These are phyloP conservation scores for Orthosia cruda DNA, from an alignment of 2,888 invertebrate species.

Conservation along the genomic window DNA sequence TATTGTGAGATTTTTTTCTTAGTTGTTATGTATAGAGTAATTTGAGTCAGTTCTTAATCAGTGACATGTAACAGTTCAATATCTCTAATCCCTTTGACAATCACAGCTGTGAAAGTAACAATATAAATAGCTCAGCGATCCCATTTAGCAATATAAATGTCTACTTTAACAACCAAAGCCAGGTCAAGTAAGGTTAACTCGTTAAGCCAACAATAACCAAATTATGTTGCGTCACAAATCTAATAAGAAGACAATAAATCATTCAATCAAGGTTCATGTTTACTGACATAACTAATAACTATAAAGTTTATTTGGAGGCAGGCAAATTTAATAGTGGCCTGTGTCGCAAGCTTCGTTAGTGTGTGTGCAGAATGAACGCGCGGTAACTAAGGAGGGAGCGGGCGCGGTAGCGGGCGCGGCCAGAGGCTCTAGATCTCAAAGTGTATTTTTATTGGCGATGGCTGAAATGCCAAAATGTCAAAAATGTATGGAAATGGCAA, in stretches of 20 bases:
- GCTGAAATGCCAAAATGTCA: too few relatives aligned
- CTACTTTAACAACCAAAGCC: slow-evolving; percentile 29
- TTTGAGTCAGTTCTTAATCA: background rate
- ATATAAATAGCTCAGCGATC: slow-evolving; percentile 21
- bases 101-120: slow-evolving; percentile 6
- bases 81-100: background rate
- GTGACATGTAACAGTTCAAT: background rate
- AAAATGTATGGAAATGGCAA: too few relatives aligned
- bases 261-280: slow-evolving; percentile 71
- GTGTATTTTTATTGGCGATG: too few relatives aligned
- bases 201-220: slow-evolving; percentile 65
- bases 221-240: slow-evolving; percentile 65
- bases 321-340: slow-evolving; percentile 56
- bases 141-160: slow-evolving; percentile 52
- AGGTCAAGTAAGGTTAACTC: slow-evolving; percentile 64
- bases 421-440: too few relatives aligned
- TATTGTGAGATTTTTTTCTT: background rate
- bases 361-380: too few relatives aligned
- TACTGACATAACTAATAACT: slow-evolving; percentile 69
- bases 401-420: too few relatives aligned
- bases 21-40: background rate
- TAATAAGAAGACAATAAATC: slow-evolving; percentile 72
- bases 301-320: slow-evolving; percentile 59
- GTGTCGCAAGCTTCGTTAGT: slow-evolving; percentile 44
- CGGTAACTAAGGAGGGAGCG: too few relatives aligned